A percentile compares a stretch with the other conserved stretches of the same genome.
Evolutionary conservation across 2,888 invertebrate species (phyloP).

Genomic region (Baccha elongata): DNA sequence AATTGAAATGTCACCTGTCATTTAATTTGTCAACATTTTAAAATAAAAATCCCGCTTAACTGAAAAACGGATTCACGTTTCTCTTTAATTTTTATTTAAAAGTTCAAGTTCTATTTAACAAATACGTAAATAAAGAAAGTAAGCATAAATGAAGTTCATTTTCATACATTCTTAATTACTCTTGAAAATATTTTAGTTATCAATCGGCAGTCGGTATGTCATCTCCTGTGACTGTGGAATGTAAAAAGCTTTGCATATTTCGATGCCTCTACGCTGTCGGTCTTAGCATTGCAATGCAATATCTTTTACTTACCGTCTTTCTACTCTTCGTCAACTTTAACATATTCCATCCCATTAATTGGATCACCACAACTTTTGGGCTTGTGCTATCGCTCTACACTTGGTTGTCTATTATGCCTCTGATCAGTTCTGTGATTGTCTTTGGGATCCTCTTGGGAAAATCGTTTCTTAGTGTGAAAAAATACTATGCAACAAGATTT

Average conservation of each 20-base stretch:
- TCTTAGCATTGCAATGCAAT: conserved; percentile 85
- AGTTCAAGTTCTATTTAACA: not conserved
- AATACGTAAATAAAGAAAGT: not conserved
- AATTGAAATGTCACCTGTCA: conserved; percentile 25
- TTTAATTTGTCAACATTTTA: conserved; percentile 27
- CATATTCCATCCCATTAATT: conserved; percentile 85
- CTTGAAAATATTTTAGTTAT: no score
- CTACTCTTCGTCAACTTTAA: conserved; percentile 85
- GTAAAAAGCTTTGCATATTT: conserved; percentile 78
- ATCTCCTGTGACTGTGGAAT: conserved; percentile 74
- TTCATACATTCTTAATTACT: no score
- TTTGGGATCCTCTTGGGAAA: conserved; percentile 89
- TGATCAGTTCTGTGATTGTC: conserved; percentile 86
- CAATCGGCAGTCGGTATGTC: conserved; percentile 41
- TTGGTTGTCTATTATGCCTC: conserved; percentile 86
- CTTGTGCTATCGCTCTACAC: conserved; percentile 84
- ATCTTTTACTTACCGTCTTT: conserved; percentile 83
- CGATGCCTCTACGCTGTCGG: conserved; percentile 83
- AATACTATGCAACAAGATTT: conserved; percentile 87
- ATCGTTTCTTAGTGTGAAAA: conserved; percentile 85
- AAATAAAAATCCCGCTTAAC: conserved; percentile 57
- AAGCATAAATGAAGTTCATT: no score
- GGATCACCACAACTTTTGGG: conserved; percentile 85
- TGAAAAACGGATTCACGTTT: conserved; percentile 40
- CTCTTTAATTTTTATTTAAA: not conserved